Conservation (phyloP, 2,797 vertebrate genomes). For the Premnoplex brunnescens region DNA sequence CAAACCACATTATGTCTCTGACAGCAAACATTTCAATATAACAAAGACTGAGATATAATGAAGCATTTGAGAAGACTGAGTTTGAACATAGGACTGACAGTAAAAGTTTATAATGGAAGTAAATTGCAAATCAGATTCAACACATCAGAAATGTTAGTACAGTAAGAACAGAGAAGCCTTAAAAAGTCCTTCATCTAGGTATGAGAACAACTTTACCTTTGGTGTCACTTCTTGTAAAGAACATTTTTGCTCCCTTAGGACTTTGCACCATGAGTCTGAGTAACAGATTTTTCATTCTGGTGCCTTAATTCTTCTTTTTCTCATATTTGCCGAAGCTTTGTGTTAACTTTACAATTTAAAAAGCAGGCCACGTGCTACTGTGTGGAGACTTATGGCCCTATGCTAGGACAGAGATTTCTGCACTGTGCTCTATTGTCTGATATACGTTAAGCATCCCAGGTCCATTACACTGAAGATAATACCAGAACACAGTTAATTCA, state of each 20-base stretch:
- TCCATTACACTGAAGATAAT: background rate
- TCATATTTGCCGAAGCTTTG: background rate
- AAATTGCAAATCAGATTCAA: constrained; percentile 20
- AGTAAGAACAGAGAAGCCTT: background rate
- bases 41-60: constrained; percentile 6
- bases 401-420: background rate
- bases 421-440: background rate
- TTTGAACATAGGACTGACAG: background rate
- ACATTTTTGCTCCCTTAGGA: background rate
- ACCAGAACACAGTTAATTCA: background rate
- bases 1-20: background rate
- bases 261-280: background rate
- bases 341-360: background rate
- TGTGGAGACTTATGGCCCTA: background rate
- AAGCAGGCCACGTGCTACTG: background rate
- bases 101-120: constrained; percentile 26
- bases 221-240: background rate
- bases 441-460: background rate
- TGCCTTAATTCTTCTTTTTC: background rate
- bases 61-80: constrained; percentile 27
- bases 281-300: background rate
- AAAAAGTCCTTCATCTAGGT: background rate
- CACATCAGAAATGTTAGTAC: background rate
- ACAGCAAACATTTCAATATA: constrained; percentile 29
- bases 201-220: background rate